phyloP scores from a whole-genome alignment of 2,797 vertebrate species.

The Gephyroberyx darwinii region DNA sequence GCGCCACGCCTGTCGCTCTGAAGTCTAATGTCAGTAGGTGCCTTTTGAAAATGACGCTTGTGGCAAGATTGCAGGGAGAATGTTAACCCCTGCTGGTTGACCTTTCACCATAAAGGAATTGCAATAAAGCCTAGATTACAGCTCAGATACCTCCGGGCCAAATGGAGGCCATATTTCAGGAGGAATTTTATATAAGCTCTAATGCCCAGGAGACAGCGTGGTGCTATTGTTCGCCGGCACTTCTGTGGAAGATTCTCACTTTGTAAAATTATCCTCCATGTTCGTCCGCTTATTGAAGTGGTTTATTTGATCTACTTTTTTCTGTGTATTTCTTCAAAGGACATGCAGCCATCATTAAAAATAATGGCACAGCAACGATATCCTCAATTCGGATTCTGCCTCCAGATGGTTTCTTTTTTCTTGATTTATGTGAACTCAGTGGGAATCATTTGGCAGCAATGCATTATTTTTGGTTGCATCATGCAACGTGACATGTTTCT shows the following conservation, averaged over 20 bases:
- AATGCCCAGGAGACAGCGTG: slow-evolving; percentile 41
- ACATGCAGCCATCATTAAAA: slow-evolving; percentile 36
- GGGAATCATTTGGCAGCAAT: slow-evolving; percentile 15
- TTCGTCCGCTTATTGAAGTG: slow-evolving; percentile 37
- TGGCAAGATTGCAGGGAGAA: slow-evolving; percentile 10
- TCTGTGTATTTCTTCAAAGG: slow-evolving; percentile 5
- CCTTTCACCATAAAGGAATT: slow-evolving; percentile 48
- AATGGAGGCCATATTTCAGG: slow-evolving; percentile 41
- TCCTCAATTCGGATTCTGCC: slow-evolving; percentile 23
- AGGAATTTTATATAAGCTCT: slow-evolving; percentile 45
- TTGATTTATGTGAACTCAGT: slow-evolving; percentile 3
- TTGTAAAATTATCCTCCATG: slow-evolving; percentile 43
- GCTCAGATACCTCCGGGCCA: slow-evolving; percentile 16
- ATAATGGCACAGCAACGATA: slow-evolving; percentile 31
- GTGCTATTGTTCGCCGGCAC: slow-evolving; percentile 36
- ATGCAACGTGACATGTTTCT: neutral
- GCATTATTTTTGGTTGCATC: no score
- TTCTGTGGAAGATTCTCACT: slow-evolving; percentile 25
- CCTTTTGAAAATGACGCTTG: slow-evolving; percentile 44
- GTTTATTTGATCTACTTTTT: slow-evolving; percentile 23
- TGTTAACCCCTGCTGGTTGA: slow-evolving; percentile 51
- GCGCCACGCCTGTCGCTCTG: slow-evolving; percentile 34
- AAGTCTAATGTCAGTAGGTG: slow-evolving; percentile 12
- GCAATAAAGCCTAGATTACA: slow-evolving; percentile 44
- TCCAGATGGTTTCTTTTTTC: neutral